These are phyloP conservation scores for Syngnathus rostellatus DNA, from an alignment of 2,797 vertebrate species.

Conservation along the genomic window DNA sequence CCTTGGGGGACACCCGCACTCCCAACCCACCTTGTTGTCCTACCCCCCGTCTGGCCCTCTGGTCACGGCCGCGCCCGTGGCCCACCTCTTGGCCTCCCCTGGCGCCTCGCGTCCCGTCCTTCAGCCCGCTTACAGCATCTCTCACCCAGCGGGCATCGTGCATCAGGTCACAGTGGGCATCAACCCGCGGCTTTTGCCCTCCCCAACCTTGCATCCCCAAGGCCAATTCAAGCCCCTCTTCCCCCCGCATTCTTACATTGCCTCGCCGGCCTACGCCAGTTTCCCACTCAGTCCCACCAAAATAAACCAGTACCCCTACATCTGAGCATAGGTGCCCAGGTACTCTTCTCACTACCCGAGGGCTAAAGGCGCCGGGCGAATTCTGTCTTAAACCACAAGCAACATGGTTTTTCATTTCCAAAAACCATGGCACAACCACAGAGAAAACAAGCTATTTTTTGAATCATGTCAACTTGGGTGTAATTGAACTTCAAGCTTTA, in stretches of 20 bases:
- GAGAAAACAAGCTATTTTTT: constrained; percentile 87
- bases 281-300: constrained; percentile 97
- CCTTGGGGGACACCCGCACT: constrained; percentile 77
- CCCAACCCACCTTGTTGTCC: constrained; percentile 81
- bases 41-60: constrained; percentile 81
- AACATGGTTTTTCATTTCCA: constrained; percentile 83
- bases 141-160: constrained; percentile 80
- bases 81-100: constrained; percentile 92
- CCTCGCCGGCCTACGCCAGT: constrained; percentile 88
- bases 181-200: constrained; percentile 88
- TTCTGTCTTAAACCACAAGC: constrained; percentile 56
- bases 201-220: constrained; percentile 86
- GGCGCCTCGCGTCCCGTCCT: constrained; percentile 83
- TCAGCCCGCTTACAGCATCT: constrained; percentile 82
- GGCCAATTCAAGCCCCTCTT: constrained; percentile 92
- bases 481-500: constrained; percentile 99
- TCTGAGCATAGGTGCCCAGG: constrained; percentile 72
- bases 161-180: constrained; percentile 95
- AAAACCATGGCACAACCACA: constrained; percentile 93
- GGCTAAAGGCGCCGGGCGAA: constrained; percentile 45
- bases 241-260: constrained; percentile 89
- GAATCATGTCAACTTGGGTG: constrained; percentile 92
- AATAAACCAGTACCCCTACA: constrained; percentile 96
- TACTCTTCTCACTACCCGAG: constrained; percentile 53
- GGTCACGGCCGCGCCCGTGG: constrained; percentile 79